phyloP scores from a whole-genome alignment of 1,140 invertebrate species.

The Gryon sp. region DNA sequence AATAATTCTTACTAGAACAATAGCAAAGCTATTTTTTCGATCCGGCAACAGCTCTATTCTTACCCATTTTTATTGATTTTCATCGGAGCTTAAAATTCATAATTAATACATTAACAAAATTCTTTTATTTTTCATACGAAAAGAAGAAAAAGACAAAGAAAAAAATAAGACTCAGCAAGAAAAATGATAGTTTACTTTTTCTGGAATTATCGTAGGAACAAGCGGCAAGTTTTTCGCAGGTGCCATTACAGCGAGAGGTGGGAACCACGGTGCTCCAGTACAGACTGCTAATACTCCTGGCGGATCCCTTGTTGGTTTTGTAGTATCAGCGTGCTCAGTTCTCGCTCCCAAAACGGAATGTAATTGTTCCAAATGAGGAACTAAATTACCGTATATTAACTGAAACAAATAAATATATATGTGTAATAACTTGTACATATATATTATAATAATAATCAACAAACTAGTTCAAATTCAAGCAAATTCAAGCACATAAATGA shows the following conservation, averaged over 20 bases:
- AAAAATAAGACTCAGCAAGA: background rate
- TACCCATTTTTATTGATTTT: no score
- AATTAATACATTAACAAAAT: background rate
- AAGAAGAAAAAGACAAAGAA: background rate
- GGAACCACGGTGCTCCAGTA: slow-evolving; percentile 83
- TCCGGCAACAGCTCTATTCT: no score
- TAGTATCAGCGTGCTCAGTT: slow-evolving; percentile 68
- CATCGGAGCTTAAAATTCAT: background rate
- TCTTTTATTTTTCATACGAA: slow-evolving; percentile 1
- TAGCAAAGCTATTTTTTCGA: background rate
- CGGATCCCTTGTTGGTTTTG: slow-evolving; percentile 70
- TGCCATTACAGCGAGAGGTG: slow-evolving; percentile 84
- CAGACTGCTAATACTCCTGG: slow-evolving; percentile 74
- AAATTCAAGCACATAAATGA: no score
- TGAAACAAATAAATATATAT: slow-evolving; percentile 58
- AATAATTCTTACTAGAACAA: no score
- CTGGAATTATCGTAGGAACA: slow-evolving; percentile 63
- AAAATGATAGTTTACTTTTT: no score
- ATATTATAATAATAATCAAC: slow-evolving; percentile 45
- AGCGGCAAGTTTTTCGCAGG: slow-evolving; percentile 79
- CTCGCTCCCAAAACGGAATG: slow-evolving; percentile 76
- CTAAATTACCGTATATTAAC: slow-evolving; percentile 75
- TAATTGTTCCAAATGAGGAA: slow-evolving; percentile 76
- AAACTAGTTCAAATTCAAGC: slow-evolving; percentile 35
- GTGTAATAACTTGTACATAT: slow-evolving; percentile 22